A percentile compares a stretch with the other conserved stretches of the same genome.
Evolutionary conservation across 2,888 invertebrate species (phyloP).

Genomic region (Branchellion lobata): DNA sequence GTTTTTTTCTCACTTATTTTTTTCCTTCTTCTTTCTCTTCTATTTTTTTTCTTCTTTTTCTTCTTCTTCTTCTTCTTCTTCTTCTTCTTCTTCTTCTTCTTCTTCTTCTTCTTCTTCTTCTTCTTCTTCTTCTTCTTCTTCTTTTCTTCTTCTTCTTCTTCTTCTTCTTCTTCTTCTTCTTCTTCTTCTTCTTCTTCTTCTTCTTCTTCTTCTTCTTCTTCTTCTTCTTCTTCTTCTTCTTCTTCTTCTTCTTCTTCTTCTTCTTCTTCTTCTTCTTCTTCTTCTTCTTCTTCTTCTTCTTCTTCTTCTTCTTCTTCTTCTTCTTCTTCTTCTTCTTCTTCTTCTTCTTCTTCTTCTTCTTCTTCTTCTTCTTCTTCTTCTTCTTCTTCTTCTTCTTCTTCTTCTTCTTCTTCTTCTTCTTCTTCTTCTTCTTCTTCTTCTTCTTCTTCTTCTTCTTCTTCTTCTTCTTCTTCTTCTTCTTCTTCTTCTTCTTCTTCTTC

Average conservation of each 20-base stretch:
- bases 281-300: neutral
- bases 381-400: neutral
- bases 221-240: neutral
- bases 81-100: neutral
- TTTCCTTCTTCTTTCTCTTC: too few relatives aligned
- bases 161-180: neutral
- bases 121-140: neutral
- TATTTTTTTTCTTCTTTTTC: neutral
- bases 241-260: neutral
- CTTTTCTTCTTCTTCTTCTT: neutral
- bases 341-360: neutral
- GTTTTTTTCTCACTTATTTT: too few relatives aligned
- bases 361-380: neutral
- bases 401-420: neutral
- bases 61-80: neutral
- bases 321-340: neutral
- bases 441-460: neutral
- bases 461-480: neutral
- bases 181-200: neutral
- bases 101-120: neutral
- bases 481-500: slow-evolving; percentile 22
- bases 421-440: neutral
- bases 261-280: slow-evolving; percentile 11
- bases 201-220: neutral
- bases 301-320: neutral